Evolutionary conservation across 2,797 vertebrate genomes (phyloP).

Genomic region (Sebastiscus albofasciatus): DNA sequence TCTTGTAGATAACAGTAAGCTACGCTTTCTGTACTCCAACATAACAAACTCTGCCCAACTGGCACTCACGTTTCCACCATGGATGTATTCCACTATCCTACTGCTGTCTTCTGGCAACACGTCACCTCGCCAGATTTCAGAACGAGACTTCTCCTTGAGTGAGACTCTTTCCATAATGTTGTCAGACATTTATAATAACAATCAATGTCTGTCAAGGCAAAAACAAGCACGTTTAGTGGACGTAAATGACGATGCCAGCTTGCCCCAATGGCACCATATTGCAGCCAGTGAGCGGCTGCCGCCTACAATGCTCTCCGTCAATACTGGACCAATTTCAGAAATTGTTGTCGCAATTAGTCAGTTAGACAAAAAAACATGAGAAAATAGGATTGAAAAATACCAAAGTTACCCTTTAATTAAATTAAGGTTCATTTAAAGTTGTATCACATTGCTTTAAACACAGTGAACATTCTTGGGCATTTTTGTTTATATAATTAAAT

Average conservation of each 20-base stretch:
- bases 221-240: background rate
- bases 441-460: background rate
- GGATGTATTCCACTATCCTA: background rate
- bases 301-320: background rate
- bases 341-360: background rate
- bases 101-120: background rate
- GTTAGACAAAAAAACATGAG: background rate
- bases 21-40: background rate
- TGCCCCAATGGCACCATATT: background rate
- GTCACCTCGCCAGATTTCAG: background rate
- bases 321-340: background rate
- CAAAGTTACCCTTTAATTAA: background rate
- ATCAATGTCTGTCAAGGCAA: background rate
- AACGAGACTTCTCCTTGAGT: background rate
- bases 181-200: background rate
- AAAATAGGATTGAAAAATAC: background rate
- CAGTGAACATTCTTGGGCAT: background rate
- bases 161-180: background rate
- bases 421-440: background rate
- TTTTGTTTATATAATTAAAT: background rate
- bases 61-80: background rate
- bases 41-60: background rate
- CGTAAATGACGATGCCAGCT: background rate
- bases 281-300: background rate
- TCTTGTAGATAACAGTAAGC: background rate